Evolutionary conservation across 2,797 vertebrate species (phyloP), one percentile per base, ranked within the genome.

Genomic region (Buphagus erythrorhynchus): DNA sequence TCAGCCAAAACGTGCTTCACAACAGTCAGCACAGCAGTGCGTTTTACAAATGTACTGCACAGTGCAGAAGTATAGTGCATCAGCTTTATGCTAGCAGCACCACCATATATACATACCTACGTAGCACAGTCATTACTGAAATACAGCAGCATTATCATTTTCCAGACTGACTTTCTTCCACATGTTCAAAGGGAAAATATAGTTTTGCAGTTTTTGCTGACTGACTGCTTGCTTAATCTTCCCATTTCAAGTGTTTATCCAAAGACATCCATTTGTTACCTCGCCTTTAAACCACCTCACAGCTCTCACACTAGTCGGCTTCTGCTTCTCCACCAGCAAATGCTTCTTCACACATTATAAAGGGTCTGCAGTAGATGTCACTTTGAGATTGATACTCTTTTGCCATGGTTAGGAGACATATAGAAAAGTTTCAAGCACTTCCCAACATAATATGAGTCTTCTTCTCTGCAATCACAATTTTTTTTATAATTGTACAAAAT

Each of bases 1-100:
- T 79, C 61, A 81, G n/a, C 5, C 13, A 73, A 72, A 87, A 68
- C 21, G n/a, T 24, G 3, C 26, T 78, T 48, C 28, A 16, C n/a
- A 40, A 10, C 2, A 28, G 15, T n/a, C 38, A 83, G 24, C 33
- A 67, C 17, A 36, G 12, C 10, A 20, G 6, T 0, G 1, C 13
- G 16, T 65, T 89, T 88, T 63, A 67, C 9, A 33, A 18, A 46
- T 8, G 15, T 20, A 40, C 16, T 17, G 25, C 31, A 45, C 20
- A 21, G 12, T 10, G 22, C 18, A 29, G 35, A 88, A 72, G 48
- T 15, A 11, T 14, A 15, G 55, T 35, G 16, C 22, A 52, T 25
- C 11, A 31, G 16, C 33, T 68, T 86, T 71, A 24, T 71, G 8
- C 17, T 65, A 46, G 24, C 13, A 65, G 9, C 25, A 73, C 9